Evolutionary conservation across 2,888 invertebrate species (phyloP), one percentile per base, ranked within the genome.

Genomic region (Pandemis heparana): DNA sequence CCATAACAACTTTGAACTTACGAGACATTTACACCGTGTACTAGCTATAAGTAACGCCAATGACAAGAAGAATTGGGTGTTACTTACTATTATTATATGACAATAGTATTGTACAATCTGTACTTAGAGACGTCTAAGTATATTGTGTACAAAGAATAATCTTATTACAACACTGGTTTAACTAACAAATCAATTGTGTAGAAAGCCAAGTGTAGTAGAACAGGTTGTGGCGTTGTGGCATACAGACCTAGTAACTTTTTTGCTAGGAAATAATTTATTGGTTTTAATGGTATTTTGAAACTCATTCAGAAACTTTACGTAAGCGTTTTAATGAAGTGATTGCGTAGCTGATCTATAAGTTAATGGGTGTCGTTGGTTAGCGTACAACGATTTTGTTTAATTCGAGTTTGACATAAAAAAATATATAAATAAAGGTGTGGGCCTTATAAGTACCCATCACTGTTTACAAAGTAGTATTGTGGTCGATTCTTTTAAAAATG

Each of bases 201-300:
- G 77, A 77, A 78, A 75, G 75, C 67, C 64, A 51, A 38, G 46
- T 71, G 64, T 43, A 38, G 66, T 46, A 59, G 65, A 70, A 75
- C 76, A 70, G 73, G 78, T 77, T 78, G 5, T 73, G 23, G 59
- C 65, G 75, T 67, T 75, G 63, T 75, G 77, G 76, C 78, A 77
- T 64, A 77, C 74, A 79, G 74, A 77, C 77, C 77, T 69, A 73
- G 72, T 71, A 70, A 53, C 70, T 77, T 76, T 72, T 77, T 74
- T 75, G 64, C 70, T 70, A 61, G 59, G 48, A 43, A 71, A 70
- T 74, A 76, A 63, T 74, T 69, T 67, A 67, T 66, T 75, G 67
- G 53, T 43, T 65, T 56, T 60, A 38, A 51, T 65, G 65, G 62
- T 70, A 72, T 75, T 76, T 67, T 71, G 75, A 74, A 76, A 71